phyloP scores from a whole-genome alignment of 2,113 vertebrate species.

The Rana temporaria region DNA sequence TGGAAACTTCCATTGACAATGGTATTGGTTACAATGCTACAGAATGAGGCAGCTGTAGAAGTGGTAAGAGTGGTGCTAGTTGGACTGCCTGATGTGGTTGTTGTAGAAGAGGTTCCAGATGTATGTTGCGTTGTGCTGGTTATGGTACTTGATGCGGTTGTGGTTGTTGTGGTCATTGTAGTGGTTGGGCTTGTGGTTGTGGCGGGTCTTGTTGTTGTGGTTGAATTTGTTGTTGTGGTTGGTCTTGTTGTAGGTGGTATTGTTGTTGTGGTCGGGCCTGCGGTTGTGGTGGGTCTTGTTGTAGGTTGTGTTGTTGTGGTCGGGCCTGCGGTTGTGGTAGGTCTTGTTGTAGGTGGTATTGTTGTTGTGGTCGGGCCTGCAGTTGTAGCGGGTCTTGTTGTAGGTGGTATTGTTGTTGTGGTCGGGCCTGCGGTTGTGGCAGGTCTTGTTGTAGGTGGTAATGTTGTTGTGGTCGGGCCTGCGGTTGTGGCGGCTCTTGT shows the following conservation, averaged over 20 bases:
- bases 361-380: not conserved
- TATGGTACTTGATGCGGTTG: not conserved
- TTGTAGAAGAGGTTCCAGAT: not conserved
- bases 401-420: not conserved
- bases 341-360: not conserved
- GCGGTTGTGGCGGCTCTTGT: no score
- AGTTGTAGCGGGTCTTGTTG: no score
- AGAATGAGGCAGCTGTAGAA: not conserved
- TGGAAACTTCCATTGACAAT: not conserved
- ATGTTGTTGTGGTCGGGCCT: not conserved
- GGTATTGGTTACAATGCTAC: not conserved
- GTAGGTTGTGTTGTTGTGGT: no score
- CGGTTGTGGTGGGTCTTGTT: not conserved
- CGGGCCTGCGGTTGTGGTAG: no score
- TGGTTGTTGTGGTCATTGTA: not conserved
- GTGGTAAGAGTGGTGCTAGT: not conserved
- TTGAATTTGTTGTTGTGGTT: not conserved
- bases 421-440: no score
- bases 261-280: not conserved
- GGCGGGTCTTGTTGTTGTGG: not conserved
- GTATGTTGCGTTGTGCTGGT: not conserved
- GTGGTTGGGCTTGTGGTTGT: not conserved
- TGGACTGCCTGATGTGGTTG: not conserved
- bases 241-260: no score
- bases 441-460: no score